These are phyloP conservation scores for Chloropsis cyanopogon DNA, from an alignment of 2,113 vertebrate genomes.

Conservation along the genomic window DNA sequence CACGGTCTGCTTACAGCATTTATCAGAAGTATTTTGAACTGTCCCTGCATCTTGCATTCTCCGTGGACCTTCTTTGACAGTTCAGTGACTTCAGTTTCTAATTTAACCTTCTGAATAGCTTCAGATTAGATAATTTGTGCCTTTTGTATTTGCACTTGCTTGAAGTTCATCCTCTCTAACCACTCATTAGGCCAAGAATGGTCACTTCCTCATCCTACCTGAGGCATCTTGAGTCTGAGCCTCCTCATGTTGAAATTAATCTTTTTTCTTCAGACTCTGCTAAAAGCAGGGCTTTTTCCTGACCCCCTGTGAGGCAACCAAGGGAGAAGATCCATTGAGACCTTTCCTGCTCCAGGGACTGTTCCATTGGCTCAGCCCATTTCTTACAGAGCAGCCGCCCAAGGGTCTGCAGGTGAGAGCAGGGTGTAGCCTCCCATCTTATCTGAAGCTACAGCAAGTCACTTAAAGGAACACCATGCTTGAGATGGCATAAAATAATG, in stretches of 20 bases:
- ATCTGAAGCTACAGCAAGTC: neutral
- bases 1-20: neutral
- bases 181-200: rapidly evolving
- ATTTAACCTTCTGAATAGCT: neutral
- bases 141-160: neutral
- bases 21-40: neutral
- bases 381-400: neutral
- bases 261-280: neutral
- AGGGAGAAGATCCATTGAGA: neutral
- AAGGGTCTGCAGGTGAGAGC: neutral
- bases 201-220: neutral
- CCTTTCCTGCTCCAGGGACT: neutral
- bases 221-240: neutral
- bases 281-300: neutral
- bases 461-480: neutral
- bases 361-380: neutral
- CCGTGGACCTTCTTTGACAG: neutral
- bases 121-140: neutral
- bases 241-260: neutral
- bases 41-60: neutral
- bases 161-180: neutral
- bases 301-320: rapidly evolving
- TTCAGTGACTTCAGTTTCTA: slow-evolving; percentile 10
- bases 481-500: neutral
- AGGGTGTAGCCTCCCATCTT: rapidly evolving